Conservation (phyloP, 2,113 vertebrate species). For the Mormyrus lacerda region DNA sequence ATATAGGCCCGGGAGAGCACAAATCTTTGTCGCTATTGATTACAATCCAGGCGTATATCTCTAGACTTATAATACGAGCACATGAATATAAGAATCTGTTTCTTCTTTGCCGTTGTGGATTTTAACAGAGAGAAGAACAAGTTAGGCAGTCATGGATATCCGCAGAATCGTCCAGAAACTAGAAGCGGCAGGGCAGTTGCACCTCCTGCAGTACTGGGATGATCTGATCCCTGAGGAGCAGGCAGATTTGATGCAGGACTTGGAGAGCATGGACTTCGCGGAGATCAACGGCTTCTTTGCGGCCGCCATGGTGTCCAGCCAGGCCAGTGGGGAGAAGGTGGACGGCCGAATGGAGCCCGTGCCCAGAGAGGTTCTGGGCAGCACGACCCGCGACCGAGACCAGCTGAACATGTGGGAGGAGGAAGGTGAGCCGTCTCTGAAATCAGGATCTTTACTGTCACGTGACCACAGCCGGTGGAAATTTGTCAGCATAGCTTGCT, state of each 20-base stretch:
- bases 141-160: constrained; percentile 52
- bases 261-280: constrained; percentile 68
- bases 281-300: constrained; percentile 75
- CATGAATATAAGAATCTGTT: background rate
- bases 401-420: constrained; percentile 72
- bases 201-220: constrained; percentile 76
- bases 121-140: background rate
- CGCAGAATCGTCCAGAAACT: constrained; percentile 48
- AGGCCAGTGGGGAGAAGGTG: constrained; percentile 58
- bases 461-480: background rate
- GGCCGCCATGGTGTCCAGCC: constrained; percentile 59
- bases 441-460: background rate
- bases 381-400: constrained; percentile 69
- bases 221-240: constrained; percentile 61
- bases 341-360: constrained; percentile 79
- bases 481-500: background rate
- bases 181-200: constrained; percentile 65
- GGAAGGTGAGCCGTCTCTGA: constrained; percentile 58
- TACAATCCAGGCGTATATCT: background rate
- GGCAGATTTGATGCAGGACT: constrained; percentile 53
- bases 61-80: background rate
- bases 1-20: background rate
- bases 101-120: background rate
- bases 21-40: background rate
- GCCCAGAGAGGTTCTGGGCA: constrained; percentile 78